Evolutionary conservation across 2,113 vertebrate species (phyloP).

Genomic region (Notarius quadriscutis): DNA sequence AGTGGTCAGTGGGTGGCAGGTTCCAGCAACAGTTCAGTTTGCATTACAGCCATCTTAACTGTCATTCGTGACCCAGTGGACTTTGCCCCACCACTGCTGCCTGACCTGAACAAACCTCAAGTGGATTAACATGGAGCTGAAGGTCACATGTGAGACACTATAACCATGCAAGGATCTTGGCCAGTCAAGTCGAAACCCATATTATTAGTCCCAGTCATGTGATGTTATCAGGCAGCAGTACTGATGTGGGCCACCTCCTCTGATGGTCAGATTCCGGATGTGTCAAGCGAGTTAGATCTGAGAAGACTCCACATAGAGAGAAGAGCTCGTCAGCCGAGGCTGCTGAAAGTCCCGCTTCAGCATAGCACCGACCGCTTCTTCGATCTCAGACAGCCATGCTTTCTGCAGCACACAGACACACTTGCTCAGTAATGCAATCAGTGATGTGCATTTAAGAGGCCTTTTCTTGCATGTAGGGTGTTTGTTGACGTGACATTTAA

Average conservation of each 20-base stretch:
- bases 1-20: not conserved
- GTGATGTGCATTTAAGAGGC: not conserved
- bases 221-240: not conserved
- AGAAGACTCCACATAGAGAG: conserved; percentile 73
- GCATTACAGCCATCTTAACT: not conserved
- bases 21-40: not conserved
- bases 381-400: conserved; percentile 45
- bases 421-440: not conserved
- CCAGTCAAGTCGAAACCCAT: conserved; percentile 18
- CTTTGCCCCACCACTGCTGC: not conserved
- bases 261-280: conserved; percentile 1
- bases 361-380: conserved; percentile 71
- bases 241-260: not conserved
- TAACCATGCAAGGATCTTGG: not conserved
- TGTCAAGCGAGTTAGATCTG: conserved; percentile 69
- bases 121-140: not conserved
- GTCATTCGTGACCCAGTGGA: not conserved
- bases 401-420: conserved; percentile 17
- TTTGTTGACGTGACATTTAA: conserved; percentile 33
- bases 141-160: not conserved
- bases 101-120: conserved; percentile 1
- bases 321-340: conserved; percentile 61
- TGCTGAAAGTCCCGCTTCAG: conserved; percentile 70
- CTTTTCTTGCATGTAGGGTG: conserved; percentile 2
- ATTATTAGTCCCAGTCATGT: not conserved